These are phyloP conservation scores for Hycleus cichorii DNA, from an alignment of 1,140 invertebrate genomes.

Conservation along the genomic window DNA sequence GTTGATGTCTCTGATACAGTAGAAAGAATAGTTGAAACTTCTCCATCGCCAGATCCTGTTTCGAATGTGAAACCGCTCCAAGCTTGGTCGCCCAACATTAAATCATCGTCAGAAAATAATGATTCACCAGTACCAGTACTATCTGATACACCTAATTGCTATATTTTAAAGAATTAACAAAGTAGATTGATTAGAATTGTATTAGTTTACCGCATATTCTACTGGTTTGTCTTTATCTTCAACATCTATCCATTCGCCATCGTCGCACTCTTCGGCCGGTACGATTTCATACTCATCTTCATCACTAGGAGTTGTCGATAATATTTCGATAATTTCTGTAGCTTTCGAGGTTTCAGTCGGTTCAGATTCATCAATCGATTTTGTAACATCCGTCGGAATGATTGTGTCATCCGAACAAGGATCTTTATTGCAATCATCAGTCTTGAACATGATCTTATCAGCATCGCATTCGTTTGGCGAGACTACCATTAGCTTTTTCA, in stretches of 20 bases:
- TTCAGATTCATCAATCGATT: conserved; percentile 42
- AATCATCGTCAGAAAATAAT: conserved; percentile 44
- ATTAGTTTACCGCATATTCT: not conserved
- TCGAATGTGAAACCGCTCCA: conserved; percentile 9
- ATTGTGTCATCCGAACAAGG: conserved; percentile 52
- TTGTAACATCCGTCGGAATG: conserved; percentile 53
- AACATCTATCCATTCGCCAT: conserved; percentile 50
- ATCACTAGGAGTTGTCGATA: conserved; percentile 21
- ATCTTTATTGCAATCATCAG: conserved; percentile 66
- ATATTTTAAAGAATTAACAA: too few relatives aligned
- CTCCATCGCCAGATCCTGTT: conserved; percentile 33
- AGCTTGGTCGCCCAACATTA: conserved; percentile 55
- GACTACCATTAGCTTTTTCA: conserved; percentile 61
- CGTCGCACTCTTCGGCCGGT: conserved; percentile 51
- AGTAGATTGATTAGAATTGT: too few relatives aligned
- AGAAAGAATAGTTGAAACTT: not conserved
- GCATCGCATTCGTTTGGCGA: conserved; percentile 54
- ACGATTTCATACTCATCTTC: conserved; percentile 45
- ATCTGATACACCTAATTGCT: conserved; percentile 1
- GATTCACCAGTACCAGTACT: conserved; percentile 22
- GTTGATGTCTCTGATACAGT: not conserved
- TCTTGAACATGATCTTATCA: conserved; percentile 53
- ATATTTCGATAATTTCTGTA: conserved; percentile 11
- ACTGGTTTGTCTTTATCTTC: conserved; percentile 3
- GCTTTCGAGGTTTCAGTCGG: not conserved